Base-by-base conservation (phyloP, 2,113 vertebrate species). In the Myotis lucifugus region DNA sequence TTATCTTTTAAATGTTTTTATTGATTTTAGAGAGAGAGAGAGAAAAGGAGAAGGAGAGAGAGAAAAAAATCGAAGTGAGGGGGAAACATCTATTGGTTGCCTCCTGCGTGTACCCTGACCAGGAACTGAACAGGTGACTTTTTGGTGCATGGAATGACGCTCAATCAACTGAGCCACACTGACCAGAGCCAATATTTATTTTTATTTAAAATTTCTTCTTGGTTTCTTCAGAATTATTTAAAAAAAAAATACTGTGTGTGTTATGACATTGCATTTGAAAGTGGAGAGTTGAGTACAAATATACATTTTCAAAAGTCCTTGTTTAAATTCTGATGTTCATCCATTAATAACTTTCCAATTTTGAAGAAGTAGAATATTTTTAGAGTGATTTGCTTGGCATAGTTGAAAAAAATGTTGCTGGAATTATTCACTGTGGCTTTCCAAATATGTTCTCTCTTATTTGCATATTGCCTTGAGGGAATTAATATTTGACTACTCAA, bases 381-480 rank as follows among this genome's bases (percentile, higher is more conserved):
- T 72, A 50, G 29, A 34, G 19, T 59, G 48, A 67, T 91, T 95
- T 84, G 14, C 29, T 90, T 87, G 77, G 18, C 27, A 46, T 32
- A 52, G 50, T 64, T 85, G 48, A 93, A 27, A 29, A 37, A 54
- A 93, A 29, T 18, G 34, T 82, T 77, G 13, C 48, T 87, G 29
- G 8, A 82, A 90, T 95, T 83, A 46, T 85, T 94, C 40, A 4
- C 23, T 59, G 37, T 73, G 25, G 52, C 48, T 85, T 93, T 54
- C 42, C 59, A 52, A 82, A 40, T 52, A 67, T 37, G 56, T 32
- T 83, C 27, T 70, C n/a, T 90, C 56, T 94, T 13, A 90, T 95
- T 97, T 97, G 90, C 91, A 85, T 95, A 92, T 94, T 95, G 54
- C 78, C 77, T 92, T 67, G 56, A 46, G 94, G 92, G 64, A 95